Percentiles rank a stretch among this genome's conserved stretches.
These are phyloP conservation scores for Peromyscus eremicus DNA, from an alignment of 2,797 vertebrate species.

Conservation along the genomic window DNA sequence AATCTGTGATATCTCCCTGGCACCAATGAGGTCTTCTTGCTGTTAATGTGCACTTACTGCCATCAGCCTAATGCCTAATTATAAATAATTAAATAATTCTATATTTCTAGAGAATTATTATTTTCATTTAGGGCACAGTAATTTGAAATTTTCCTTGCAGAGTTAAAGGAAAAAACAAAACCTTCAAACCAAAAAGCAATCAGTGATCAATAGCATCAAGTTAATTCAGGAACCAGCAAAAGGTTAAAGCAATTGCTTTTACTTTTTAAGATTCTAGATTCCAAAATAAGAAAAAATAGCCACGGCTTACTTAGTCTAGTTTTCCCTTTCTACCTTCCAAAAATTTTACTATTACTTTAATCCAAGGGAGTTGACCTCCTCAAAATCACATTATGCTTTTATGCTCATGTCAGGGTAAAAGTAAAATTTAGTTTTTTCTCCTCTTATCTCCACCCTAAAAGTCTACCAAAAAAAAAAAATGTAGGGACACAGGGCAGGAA, in stretches of 20 bases:
- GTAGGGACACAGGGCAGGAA: not conserved
- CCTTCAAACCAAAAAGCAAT: not conserved
- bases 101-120: conserved; percentile 11
- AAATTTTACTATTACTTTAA: not conserved
- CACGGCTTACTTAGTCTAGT: not conserved
- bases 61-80: not conserved
- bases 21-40: not conserved
- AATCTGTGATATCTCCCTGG: not conserved
- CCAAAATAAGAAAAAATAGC: not conserved
- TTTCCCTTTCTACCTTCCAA: not conserved
- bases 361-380: not conserved
- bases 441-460: not conserved
- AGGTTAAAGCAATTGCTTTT: not conserved
- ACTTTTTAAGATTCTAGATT: not conserved
- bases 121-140: not conserved
- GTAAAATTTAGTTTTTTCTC: not conserved
- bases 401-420: not conserved
- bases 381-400: not conserved
- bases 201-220: not conserved
- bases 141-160: not conserved
- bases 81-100: too few relatives aligned
- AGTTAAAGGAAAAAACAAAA: not conserved
- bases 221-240: not conserved
- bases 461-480: not conserved
- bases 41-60: not conserved